A percentile compares a stretch with the other conserved stretches of the same genome.
These are phyloP conservation scores for Nannoperca australis DNA, from an alignment of 2,797 vertebrate genomes.

Conservation along the genomic window DNA sequence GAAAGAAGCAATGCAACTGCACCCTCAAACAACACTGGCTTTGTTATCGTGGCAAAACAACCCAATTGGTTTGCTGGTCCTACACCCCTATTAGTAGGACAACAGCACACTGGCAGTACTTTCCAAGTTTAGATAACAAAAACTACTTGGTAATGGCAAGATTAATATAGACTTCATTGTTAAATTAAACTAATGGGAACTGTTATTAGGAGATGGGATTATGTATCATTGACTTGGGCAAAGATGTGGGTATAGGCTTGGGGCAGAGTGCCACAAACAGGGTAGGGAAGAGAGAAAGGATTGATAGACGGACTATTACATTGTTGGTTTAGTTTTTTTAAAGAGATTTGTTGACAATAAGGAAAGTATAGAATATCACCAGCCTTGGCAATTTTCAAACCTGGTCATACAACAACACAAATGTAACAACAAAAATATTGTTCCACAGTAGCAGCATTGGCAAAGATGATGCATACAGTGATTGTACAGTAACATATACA, in stretches of 20 bases:
- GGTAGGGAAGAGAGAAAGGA: neutral
- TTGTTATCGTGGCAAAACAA: neutral
- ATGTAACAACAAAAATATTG: too few species aligned
- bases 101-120: too few species aligned
- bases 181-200: neutral
- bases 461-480: neutral
- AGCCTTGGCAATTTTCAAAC: neutral
- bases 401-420: neutral
- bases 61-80: neutral
- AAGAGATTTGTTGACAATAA: neutral
- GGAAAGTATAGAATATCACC: neutral
- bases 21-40: neutral
- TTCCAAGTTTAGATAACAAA: neutral
- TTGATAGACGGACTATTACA: neutral
- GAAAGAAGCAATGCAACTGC: neutral
- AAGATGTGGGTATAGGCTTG: too few species aligned
- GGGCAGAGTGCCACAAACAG: neutral
- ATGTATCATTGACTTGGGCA: neutral
- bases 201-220: neutral
- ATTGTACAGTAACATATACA: neutral
- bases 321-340: neutral
- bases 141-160: neutral
- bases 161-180: neutral
- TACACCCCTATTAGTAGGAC: neutral
- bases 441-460: neutral